Evolutionary conservation across 2,888 invertebrate species (phyloP).

Genomic region (Megaustenia siamemsis): DNA sequence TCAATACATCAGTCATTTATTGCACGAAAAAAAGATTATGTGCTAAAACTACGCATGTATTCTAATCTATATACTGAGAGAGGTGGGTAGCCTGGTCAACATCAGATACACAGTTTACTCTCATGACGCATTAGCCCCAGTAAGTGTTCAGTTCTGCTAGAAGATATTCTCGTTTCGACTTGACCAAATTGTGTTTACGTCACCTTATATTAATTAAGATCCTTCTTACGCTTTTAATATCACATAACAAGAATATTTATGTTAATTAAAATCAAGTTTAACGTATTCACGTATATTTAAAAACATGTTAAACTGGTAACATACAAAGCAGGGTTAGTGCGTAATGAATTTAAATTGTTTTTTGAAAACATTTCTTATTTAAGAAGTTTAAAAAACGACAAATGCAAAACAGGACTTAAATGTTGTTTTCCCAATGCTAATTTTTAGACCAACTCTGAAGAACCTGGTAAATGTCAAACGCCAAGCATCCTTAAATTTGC

Average conservation of each 20-base stretch:
- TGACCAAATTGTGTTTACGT: too few relatives aligned
- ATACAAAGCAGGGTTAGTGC: not conserved
- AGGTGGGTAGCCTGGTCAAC: not conserved
- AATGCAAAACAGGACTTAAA: constrained; percentile 17
- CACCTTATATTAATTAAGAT: too few relatives aligned
- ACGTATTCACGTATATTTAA: not conserved
- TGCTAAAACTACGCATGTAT: not conserved
- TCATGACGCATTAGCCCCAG: not conserved
- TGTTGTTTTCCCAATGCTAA: not conserved
- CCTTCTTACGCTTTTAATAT: too few relatives aligned
- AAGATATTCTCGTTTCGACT: not conserved
- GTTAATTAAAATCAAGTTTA: not conserved
- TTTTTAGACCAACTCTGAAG: not conserved
- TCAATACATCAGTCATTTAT: too few relatives aligned
- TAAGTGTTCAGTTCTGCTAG: not conserved
- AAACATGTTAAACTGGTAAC: not conserved
- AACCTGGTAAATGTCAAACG: not conserved
- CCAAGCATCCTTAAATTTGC: not conserved
- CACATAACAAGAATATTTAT: not conserved
- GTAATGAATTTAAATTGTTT: not conserved
- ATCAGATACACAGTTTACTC: not conserved
- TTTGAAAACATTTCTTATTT: not conserved
- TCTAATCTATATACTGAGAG: not conserved
- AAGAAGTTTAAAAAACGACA: too few relatives aligned
- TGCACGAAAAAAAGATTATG: too few relatives aligned